Evolutionary conservation across 2,113 vertebrate genomes (phyloP).

Genomic region (Fregata magnificens): DNA sequence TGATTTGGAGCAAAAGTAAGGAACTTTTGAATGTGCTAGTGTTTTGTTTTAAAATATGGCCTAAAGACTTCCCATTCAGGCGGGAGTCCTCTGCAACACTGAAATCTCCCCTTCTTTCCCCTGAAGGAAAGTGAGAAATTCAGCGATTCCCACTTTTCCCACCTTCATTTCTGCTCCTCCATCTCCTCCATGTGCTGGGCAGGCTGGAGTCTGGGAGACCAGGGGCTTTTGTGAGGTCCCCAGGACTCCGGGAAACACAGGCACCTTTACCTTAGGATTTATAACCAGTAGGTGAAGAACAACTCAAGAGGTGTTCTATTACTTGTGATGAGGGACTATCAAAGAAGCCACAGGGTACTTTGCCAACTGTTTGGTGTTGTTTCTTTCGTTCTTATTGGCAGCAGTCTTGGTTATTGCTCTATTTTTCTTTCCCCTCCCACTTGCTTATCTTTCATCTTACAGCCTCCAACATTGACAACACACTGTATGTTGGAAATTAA

Average conservation of each 20-base stretch:
- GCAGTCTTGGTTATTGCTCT: not conserved
- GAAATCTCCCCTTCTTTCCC: not conserved
- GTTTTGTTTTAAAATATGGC: conserved; percentile 29
- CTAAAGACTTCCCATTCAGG: not conserved
- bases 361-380: not conserved
- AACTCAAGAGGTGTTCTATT: conserved; percentile 49
- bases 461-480: not conserved
- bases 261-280: conserved; percentile 50
- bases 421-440: conserved; percentile 14
- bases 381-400: conserved; percentile 20
- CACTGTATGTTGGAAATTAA: not conserved
- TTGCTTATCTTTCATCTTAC: conserved; percentile 2
- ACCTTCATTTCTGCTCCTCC: not conserved
- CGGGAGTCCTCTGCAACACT: not conserved
- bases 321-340: conserved; percentile 38
- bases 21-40: conserved; percentile 10
- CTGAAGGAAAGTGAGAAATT: not conserved
- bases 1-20: conserved; percentile 8
- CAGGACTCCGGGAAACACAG: not conserved
- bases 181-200: not conserved
- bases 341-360: conserved; percentile 40
- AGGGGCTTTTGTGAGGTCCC: conserved; percentile 32
- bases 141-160: not conserved
- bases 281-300: conserved; percentile 40
- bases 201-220: not conserved